phyloP scores from a whole-genome alignment of 2,113 vertebrate species.

The Hemibagrus wyckioides region DNA sequence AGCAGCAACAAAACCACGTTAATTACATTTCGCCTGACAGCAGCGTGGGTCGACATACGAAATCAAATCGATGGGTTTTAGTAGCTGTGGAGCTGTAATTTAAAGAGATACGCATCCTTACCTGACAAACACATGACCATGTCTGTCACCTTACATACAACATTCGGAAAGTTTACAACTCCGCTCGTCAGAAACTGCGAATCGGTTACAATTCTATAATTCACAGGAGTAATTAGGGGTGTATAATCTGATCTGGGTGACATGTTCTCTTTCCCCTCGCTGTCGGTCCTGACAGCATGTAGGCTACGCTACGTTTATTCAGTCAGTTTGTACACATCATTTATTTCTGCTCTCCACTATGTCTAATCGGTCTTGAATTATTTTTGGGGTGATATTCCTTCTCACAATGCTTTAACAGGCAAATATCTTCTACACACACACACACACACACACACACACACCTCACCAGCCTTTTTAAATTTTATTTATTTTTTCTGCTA shows the following conservation, averaged over 20 bases:
- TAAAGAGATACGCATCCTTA: conserved; percentile 42
- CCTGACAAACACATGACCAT: conserved; percentile 40
- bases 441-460: neutral
- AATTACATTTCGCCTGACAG: conserved; percentile 56
- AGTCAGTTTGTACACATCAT: neutral
- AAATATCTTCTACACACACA: neutral
- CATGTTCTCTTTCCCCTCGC: neutral
- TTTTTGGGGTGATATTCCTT: neutral
- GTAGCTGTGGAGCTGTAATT: conserved; percentile 31
- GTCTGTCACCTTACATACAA: neutral
- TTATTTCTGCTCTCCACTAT: neutral
- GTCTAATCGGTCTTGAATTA: neutral
- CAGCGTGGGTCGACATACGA: conserved; percentile 41
- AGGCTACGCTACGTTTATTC: neutral
- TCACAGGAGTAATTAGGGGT: neutral
- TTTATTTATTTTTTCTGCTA: neutral
- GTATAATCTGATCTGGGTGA: neutral
- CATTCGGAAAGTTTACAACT: conserved; percentile 1
- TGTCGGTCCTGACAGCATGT: neutral
- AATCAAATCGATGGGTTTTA: conserved; percentile 47
- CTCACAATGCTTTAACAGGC: neutral
- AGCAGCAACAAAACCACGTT: conserved; percentile 52
- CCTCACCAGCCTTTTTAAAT: neutral
- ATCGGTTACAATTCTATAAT: neutral
- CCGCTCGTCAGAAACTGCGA: neutral